Base-by-base conservation (phyloP, 1,140 invertebrate genomes). In the Dendroctonus ponderosae region DNA sequence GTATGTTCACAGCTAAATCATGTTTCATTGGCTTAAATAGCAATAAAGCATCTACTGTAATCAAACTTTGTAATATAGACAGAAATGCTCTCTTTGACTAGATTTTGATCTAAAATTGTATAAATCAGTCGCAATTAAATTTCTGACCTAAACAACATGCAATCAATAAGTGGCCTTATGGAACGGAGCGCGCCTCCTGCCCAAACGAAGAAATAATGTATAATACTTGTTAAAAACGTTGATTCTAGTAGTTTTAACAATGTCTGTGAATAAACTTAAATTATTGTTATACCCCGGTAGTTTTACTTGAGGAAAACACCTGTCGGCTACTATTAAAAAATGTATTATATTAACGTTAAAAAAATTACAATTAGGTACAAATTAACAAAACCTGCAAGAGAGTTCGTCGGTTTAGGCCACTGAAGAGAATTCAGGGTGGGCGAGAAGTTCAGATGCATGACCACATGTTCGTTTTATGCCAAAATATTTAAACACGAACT, bases 211-310 rank as follows among this genome's bases (percentile, higher is more conserved):
- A 43, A 61, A 38, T 49, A 11, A 12, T 61, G 43, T 61, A 61
- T 49, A 48, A 60, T 61, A 49, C 43, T 62, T 62, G 60, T 62
- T 62, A 51, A 62, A 40, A 52, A 50, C 52, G 41, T 40, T 61
- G 50, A 39, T 61, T 62, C 39, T 53, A 62, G 50, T 41, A 43
- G 43, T 49, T 62, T 62, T 62, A 62, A 62, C 60, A 62, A 26
- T 62, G 50, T 62, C 49, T 62, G 60, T 62, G 60, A 62, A 62
- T 53, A 62, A 62, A 62, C 26, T n/a, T 51, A 52, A 62, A 52
- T 62, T 42, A 62, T 62, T 62, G 60, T 62, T 62, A 62, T 11
- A 12, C 50, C n/a, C 5, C 39, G 14, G 7, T 61, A 5, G 6
- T 52, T 15, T 42, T 52, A 59, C 7, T 59, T 44, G 57, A 7